Evolutionary conservation across 2,888 invertebrate species (phyloP), one percentile per base, ranked within the genome.

Genomic region (Ceraclea dissimilis): DNA sequence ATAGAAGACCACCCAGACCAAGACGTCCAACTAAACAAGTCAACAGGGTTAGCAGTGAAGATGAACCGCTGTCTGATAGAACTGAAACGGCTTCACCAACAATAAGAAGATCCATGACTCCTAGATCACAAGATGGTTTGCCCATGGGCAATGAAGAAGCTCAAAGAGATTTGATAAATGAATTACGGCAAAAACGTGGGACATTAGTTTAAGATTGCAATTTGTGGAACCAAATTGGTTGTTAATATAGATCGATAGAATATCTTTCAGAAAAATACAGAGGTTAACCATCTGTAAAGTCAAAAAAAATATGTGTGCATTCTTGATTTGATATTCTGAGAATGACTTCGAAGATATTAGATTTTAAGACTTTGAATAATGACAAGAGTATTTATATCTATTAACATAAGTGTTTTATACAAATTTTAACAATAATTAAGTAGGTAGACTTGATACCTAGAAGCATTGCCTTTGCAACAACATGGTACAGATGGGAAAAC

Each of bases 111-210:
- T 48, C 56, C 4, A 44, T 55, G 10, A 44, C 39, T 18, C 55
- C 57, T 2, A 49, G 50, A 46, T 26, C 49, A 1, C 31, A 26
- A 13, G 57, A 57, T 46, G 53, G 50, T 2, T 33, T 46, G 43
- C 58, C 55, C 2, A n/a, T 47, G 31, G 54, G 47, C 26, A 49
- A 49, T 13, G 44, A 47, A 34, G 33, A 50, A 16, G 49, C 54
- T 1, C 58, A 59, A 31, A 56, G 52, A 31, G 31, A 59, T 20
- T n/a, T 59, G n/a, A 46, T 59, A 13, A 22, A 59, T 31, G 58
- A 59, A 22, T 54, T 60, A 5, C 50, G 20, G 39, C 57, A 55
- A 31, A 21, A 31, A 13, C 52, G 44, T 48, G 39, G 39, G 13
- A 39, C 39, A 39, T 4, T 39, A 4, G 39, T 39, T 8, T 39